These are phyloP conservation scores for Dunckerocampus dactyliophorus DNA, from an alignment of 2,113 vertebrate genomes.

Conservation along the genomic window DNA sequence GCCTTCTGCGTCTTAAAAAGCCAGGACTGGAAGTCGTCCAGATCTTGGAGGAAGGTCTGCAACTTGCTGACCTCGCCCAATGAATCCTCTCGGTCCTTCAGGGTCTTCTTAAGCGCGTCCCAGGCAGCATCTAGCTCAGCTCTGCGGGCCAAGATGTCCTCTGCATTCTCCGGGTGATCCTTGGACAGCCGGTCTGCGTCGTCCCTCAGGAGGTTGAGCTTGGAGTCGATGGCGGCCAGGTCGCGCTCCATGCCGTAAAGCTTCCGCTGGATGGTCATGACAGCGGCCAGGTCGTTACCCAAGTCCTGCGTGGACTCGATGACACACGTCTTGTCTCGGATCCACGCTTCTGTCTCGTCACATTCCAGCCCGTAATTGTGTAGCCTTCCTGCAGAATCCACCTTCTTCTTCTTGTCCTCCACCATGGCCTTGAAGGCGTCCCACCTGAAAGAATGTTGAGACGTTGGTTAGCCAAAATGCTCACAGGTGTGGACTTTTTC, in stretches of 20 bases:
- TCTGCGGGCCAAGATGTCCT: slow-evolving; percentile 70
- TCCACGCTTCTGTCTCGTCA: slow-evolving; percentile 88
- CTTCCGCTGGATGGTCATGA: slow-evolving; percentile 93
- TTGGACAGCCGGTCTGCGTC: slow-evolving; percentile 77
- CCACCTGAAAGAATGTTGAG: slow-evolving; percentile 76
- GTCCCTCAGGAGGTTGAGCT: slow-evolving; percentile 71
- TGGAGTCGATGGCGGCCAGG: slow-evolving; percentile 77
- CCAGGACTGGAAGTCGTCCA: slow-evolving; percentile 94
- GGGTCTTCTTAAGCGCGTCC: slow-evolving; percentile 77
- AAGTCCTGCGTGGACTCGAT: slow-evolving; percentile 87
- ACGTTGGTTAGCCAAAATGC: neutral
- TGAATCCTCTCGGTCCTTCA: slow-evolving; percentile 79
- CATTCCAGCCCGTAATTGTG: slow-evolving; percentile 90
- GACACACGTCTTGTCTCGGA: slow-evolving; percentile 81
- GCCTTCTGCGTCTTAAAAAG: slow-evolving; percentile 87
- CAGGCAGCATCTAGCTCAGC: slow-evolving; percentile 68
- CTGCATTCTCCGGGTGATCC: slow-evolving; percentile 79
- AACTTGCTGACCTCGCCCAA: slow-evolving; percentile 91
- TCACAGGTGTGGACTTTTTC: neutral
- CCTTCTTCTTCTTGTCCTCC: slow-evolving; percentile 71
- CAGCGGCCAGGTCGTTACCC: slow-evolving; percentile 82
- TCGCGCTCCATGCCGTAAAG: slow-evolving; percentile 90
- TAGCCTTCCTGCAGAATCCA: slow-evolving; percentile 83
- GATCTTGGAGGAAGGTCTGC: slow-evolving; percentile 89
- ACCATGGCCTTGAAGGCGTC: slow-evolving; percentile 82